Evolutionary conservation across 1,140 invertebrate species (phyloP).

Genomic region (Myzus persicae): DNA sequence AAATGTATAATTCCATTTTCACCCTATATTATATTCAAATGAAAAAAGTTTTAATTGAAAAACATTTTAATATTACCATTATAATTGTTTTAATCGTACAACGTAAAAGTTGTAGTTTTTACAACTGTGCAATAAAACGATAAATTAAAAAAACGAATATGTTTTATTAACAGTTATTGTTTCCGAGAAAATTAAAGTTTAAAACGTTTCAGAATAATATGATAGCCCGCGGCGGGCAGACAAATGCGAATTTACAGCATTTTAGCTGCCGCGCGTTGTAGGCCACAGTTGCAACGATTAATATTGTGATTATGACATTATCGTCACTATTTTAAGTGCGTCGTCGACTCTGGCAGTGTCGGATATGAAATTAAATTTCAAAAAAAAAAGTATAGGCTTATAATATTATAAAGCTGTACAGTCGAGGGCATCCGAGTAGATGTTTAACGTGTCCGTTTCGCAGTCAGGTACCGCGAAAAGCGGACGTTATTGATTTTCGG

Average conservation of each 20-base stretch:
- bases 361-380: not conserved
- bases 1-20: not conserved
- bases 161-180: not conserved
- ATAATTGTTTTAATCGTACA: not conserved
- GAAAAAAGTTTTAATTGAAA: conserved; percentile 43
- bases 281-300: not conserved
- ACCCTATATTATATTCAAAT: not conserved
- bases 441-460: too few species aligned
- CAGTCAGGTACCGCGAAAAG: too few species aligned
- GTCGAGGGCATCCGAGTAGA: not conserved
- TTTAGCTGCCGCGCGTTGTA: not conserved
- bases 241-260: not conserved
- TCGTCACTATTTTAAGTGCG: too few species aligned
- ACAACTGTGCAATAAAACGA: not conserved
- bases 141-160: not conserved
- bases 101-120: too few species aligned
- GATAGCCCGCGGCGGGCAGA: too few species aligned
- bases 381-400: not conserved
- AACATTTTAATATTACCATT: not conserved
- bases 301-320: not conserved
- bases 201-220: not conserved
- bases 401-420: too few species aligned
- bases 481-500: too few species aligned
- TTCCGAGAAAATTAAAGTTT: not conserved
- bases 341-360: not conserved